Conservation (phyloP, 2,888 invertebrate genomes). For the Drosophila lacicola region DNA sequence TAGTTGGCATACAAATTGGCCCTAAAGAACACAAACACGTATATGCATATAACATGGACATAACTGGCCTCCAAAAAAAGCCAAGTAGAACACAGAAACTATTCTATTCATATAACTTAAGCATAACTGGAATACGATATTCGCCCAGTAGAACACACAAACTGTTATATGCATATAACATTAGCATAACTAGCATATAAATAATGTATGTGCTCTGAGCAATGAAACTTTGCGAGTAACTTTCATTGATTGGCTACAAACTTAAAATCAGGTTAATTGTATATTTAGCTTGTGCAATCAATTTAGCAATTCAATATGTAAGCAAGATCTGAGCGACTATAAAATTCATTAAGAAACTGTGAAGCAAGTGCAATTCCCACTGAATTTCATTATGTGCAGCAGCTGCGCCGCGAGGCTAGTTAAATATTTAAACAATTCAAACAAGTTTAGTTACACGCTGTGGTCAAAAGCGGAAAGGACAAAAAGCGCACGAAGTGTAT, state of each 20-base stretch:
- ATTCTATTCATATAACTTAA: neutral
- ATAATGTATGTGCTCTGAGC: neutral
- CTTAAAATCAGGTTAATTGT: neutral
- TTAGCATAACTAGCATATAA: neutral
- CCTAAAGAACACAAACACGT: neutral
- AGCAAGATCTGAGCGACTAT: conserved; percentile 46
- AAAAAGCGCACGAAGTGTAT: conserved; percentile 29
- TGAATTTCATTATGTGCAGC: conserved; percentile 62
- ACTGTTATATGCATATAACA: conserved; percentile 6
- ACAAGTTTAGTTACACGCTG: conserved; percentile 60
- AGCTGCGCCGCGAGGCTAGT: conserved; percentile 61
- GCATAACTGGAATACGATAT: neutral
- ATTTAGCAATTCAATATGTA: conserved; percentile 42
- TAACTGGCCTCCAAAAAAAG: no score
- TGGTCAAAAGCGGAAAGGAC: conserved; percentile 49
- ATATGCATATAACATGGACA: neutral
- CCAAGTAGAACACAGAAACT: neutral
- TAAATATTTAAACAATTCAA: conserved; percentile 73
- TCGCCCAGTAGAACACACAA: neutral
- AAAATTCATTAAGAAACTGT: conserved; percentile 74
- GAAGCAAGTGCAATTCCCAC: conserved; percentile 30
- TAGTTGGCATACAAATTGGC: neutral
- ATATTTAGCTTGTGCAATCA: conserved; percentile 33
- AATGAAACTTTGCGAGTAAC: neutral
- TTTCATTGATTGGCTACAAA: conserved; percentile 29